Conservation (phyloP, 2,888 invertebrate genomes). For the Drosophila maculinotata region DNA sequence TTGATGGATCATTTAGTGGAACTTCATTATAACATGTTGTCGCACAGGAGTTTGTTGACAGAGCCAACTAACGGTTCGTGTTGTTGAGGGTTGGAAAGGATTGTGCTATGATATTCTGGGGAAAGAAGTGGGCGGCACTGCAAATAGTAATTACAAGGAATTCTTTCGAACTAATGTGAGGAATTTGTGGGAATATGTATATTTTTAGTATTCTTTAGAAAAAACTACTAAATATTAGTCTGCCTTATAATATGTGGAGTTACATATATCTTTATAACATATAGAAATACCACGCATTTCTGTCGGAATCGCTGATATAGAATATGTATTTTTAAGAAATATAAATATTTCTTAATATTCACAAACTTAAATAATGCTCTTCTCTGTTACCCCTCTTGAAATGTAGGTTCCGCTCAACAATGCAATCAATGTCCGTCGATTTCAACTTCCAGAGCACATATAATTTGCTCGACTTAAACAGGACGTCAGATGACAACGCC, state of each 20-base stretch:
- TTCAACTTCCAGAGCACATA: slow-evolving; percentile 13
- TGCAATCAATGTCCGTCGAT: slow-evolving; percentile 11
- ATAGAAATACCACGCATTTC: too few species aligned
- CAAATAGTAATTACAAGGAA: neutral
- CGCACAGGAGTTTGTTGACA: slow-evolving; percentile 16
- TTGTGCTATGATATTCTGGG: neutral
- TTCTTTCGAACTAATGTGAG: slow-evolving; percentile 1
- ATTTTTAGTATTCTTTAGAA: too few species aligned
- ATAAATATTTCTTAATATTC: too few species aligned
- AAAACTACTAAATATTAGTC: neutral
- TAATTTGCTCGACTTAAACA: slow-evolving; percentile 1
- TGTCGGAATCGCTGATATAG: too few species aligned
- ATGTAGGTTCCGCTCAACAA: neutral
- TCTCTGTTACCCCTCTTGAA: neutral
- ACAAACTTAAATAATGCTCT: neutral
- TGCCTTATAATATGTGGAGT: too few species aligned
- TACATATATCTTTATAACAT: too few species aligned
- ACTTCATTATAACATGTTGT: slow-evolving; percentile 38
- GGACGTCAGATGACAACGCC: slow-evolving; percentile 9
- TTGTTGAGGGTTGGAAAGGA: slow-evolving; percentile 10
- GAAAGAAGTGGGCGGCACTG: neutral
- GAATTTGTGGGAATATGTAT: neutral
- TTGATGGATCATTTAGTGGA: slow-evolving; percentile 71
- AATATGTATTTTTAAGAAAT: too few species aligned
- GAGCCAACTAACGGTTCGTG: slow-evolving; percentile 16